Conservation (phyloP, 2,888 invertebrate genomes). For the Epinotia ramella region DNA sequence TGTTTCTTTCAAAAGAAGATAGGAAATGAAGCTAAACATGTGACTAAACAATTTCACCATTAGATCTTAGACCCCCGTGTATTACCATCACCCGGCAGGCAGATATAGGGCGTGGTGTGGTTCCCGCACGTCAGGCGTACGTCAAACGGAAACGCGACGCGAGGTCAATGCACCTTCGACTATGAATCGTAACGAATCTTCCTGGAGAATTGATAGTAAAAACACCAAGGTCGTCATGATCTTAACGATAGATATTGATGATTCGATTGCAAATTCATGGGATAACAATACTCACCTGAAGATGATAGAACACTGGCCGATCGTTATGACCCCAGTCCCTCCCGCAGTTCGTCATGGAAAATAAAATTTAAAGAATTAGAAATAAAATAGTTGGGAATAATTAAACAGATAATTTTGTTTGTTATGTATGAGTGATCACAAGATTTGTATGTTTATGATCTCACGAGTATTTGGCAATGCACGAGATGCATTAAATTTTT, state of each 20-base stretch:
- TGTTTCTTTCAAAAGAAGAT: neutral
- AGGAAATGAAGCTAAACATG: neutral
- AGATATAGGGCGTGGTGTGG: neutral
- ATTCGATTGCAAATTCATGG: neutral
- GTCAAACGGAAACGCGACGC: too few relatives aligned
- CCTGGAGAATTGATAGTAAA: neutral
- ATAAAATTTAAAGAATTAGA: slow-evolving; percentile 72
- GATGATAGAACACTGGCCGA: slow-evolving; percentile 60
- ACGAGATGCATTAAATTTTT: too few relatives aligned
- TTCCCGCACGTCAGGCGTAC: neutral
- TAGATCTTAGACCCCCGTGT: neutral
- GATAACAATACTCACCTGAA: slow-evolving; percentile 65
- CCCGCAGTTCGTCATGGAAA: slow-evolving; percentile 72
- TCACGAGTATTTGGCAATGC: too few relatives aligned
- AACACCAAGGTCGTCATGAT: slow-evolving; percentile 9
- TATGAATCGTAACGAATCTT: neutral
- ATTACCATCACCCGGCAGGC: neutral
- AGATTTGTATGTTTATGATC: neutral
- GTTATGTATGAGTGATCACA: neutral
- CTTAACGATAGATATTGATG: neutral
- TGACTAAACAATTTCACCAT: neutral
- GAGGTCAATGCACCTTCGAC: too few relatives aligned
- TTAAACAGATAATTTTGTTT: neutral
- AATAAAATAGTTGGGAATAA: slow-evolving; percentile 56
- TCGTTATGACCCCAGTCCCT: slow-evolving; percentile 54